These are phyloP conservation scores for Conchocele bisecta DNA, from an alignment of 2,888 invertebrate species.

Conservation along the genomic window DNA sequence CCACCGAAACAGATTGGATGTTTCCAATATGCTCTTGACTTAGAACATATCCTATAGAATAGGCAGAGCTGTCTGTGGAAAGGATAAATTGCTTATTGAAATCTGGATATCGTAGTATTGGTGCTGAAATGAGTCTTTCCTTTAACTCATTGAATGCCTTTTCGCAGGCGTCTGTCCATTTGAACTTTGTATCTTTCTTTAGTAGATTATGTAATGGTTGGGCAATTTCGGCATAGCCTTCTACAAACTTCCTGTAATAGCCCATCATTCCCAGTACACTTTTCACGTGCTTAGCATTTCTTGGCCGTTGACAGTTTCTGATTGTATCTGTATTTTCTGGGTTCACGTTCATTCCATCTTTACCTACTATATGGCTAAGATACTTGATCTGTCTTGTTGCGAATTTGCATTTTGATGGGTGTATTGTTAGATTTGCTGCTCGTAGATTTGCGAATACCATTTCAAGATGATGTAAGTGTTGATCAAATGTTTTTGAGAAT, in stretches of 20 bases:
- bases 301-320: slow-evolving; percentile 18
- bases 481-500: slow-evolving; percentile 38
- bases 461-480: slow-evolving; percentile 44
- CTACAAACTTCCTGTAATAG: slow-evolving; percentile 52
- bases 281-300: slow-evolving; percentile 27
- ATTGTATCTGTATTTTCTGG: slow-evolving; percentile 49
- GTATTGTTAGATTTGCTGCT: slow-evolving; percentile 51
- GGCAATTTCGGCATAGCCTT: slow-evolving; percentile 50
- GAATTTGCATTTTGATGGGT: slow-evolving; percentile 56
- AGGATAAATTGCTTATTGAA: slow-evolving; percentile 38
- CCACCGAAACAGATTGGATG: slow-evolving; percentile 42
- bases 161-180: slow-evolving; percentile 46
- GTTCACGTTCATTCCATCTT: slow-evolving; percentile 51
- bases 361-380: slow-evolving; percentile 56
- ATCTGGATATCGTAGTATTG: slow-evolving; percentile 48
- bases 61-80: slow-evolving; percentile 30
- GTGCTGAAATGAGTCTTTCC: slow-evolving; percentile 17
- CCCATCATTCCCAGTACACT: slow-evolving; percentile 37
- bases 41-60: slow-evolving; percentile 39
- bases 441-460: slow-evolving; percentile 44
- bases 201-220: slow-evolving; percentile 45
- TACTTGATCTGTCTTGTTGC: slow-evolving; percentile 44
- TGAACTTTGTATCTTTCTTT: slow-evolving; percentile 41
- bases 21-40: slow-evolving; percentile 21
- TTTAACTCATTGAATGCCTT: slow-evolving; percentile 43